Percentiles rank a stretch among this genome's conserved stretches.
phyloP scores from a whole-genome alignment of 1,140 invertebrate genomes.

The Papilio dardanus region DNA sequence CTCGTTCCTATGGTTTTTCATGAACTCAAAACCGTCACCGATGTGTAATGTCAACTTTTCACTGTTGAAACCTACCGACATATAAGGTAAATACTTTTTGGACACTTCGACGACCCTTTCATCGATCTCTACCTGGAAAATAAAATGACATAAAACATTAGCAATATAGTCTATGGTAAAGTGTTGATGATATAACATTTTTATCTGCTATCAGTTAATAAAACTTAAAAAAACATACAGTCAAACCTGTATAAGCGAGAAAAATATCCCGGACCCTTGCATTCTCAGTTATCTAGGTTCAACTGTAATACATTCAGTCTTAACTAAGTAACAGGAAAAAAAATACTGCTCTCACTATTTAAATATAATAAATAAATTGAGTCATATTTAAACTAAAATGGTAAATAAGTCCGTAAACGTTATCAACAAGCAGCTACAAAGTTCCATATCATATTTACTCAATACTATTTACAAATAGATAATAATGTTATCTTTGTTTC shows the following conservation, averaged over 20 bases:
- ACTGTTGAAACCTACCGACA: constrained; percentile 93
- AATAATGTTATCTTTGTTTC: neutral
- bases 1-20: constrained; percentile 92
- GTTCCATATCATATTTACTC: constrained; percentile 2
- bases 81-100: constrained; percentile 94
- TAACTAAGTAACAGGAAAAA: too few species aligned
- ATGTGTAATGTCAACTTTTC: constrained; percentile 93
- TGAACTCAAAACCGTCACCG: constrained; percentile 97
- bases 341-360: too few species aligned
- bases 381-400: too few species aligned
- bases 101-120: constrained; percentile 94
- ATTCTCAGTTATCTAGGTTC: too few species aligned
- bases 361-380: too few species aligned
- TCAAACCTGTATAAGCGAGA: too few species aligned
- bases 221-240: too few species aligned
- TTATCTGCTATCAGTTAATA: too few species aligned
- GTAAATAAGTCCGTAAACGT: neutral
- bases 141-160: neutral
- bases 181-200: too few species aligned
- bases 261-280: too few species aligned
- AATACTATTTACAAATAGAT: constrained; percentile 2
- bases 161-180: too few species aligned
- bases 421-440: neutral
- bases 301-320: too few species aligned
- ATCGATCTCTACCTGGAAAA: constrained; percentile 95